These are phyloP conservation scores for Bambusicola thoracicus DNA, from an alignment of 2,113 vertebrate genomes.

Conservation along the genomic window DNA sequence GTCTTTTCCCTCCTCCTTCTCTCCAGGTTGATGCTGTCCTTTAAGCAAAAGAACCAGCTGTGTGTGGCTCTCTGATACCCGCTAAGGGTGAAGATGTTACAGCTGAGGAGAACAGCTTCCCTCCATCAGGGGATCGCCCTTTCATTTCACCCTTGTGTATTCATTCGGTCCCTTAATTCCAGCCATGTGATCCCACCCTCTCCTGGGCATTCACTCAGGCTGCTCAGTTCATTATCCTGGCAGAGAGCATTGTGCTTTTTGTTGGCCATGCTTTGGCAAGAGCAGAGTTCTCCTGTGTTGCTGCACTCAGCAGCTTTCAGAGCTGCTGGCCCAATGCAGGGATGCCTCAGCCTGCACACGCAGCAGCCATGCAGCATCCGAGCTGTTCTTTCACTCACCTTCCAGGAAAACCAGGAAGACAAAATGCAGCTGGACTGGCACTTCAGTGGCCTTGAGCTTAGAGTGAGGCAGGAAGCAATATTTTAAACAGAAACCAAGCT, in stretches of 20 bases:
- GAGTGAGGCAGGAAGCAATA: neutral
- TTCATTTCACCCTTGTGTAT: neutral
- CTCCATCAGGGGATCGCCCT: neutral
- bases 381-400: neutral
- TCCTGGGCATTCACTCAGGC: neutral
- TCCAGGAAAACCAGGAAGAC: neutral
- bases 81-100: neutral
- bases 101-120: neutral
- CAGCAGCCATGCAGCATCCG: fast-evolving
- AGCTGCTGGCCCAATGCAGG: neutral
- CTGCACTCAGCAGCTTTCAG: neutral
- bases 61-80: neutral
- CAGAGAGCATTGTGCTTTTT: neutral
- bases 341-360: neutral
- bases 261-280: neutral
- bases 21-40: neutral
- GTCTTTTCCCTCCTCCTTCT: neutral
- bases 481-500: neutral
- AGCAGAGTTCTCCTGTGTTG: neutral
- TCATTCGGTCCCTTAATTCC: neutral
- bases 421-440: neutral
- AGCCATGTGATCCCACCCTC: neutral
- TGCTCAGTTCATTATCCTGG: neutral
- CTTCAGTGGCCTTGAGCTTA: neutral
- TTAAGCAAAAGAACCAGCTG: neutral